Evolutionary conservation across 2,113 vertebrate species (phyloP).

Genomic region (Holacanthus passer): DNA sequence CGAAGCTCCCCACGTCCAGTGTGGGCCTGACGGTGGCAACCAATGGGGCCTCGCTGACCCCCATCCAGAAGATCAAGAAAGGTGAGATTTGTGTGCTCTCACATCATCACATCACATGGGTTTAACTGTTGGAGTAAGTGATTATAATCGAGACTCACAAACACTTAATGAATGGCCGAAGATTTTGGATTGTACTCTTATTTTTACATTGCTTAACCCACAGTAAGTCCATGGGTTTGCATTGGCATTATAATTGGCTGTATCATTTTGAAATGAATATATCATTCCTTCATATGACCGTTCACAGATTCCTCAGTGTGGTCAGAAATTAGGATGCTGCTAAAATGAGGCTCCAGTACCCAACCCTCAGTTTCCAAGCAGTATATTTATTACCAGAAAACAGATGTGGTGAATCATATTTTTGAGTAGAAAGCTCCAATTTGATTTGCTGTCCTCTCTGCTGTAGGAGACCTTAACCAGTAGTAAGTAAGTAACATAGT

Average conservation of each 20-base stretch:
- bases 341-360: too few relatives aligned
- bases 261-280: too few relatives aligned
- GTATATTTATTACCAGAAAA: too few relatives aligned
- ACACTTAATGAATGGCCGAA: not conserved
- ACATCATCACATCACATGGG: not conserved
- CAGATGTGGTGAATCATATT: not conserved
- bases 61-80: slow-evolving; percentile 94
- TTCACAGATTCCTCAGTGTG: too few relatives aligned
- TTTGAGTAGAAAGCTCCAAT: not conserved
- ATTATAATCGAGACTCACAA: not conserved
- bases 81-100: slow-evolving; percentile 78
- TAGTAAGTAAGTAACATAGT: not conserved
- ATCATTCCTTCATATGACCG: too few relatives aligned
- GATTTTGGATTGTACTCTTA: not conserved
- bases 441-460: not conserved
- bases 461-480: too few relatives aligned
- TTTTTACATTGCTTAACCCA: not conserved
- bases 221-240: too few relatives aligned
- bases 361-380: too few relatives aligned
- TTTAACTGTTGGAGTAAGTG: not conserved
- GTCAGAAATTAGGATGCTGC: too few relatives aligned
- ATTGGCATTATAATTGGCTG: too few relatives aligned
- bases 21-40: slow-evolving; percentile 87
- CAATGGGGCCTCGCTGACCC: slow-evolving; percentile 88
- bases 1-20: slow-evolving; percentile 87